phyloP scores from a whole-genome alignment of 2,797 vertebrate species.

The Tragelaphus oryx region DNA sequence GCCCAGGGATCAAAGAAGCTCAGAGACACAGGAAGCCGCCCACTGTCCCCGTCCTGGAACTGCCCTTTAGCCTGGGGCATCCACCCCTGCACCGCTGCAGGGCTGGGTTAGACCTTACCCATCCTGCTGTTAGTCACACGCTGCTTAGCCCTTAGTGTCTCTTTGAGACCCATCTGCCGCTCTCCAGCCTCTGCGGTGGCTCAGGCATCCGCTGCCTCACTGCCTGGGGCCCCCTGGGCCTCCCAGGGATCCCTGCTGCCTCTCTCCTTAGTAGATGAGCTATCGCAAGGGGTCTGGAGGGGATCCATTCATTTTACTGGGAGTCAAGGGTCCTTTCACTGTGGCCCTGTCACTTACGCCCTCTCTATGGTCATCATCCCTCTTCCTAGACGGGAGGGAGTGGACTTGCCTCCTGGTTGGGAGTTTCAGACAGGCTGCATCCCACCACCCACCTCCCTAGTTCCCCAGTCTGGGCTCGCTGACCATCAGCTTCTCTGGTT shows the following conservation, averaged over 20 bases:
- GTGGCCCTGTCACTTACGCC: background rate
- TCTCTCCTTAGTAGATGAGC: background rate
- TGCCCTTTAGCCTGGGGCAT: constrained; percentile 51
- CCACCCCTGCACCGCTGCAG: background rate
- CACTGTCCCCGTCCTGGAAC: background rate
- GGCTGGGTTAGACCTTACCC: background rate
- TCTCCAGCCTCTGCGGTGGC: background rate
- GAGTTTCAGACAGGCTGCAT: background rate
- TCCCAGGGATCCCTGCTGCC: background rate
- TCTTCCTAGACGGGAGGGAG: background rate
- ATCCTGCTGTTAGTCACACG: background rate
- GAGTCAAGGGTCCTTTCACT: background rate
- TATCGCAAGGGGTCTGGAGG: background rate
- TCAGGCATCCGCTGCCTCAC: background rate
- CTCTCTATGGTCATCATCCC: background rate
- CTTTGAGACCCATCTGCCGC: background rate
- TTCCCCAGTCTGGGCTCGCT: background rate
- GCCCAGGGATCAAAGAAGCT: constrained; percentile 67
- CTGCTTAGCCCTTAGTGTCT: background rate
- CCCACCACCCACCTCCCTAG: background rate
- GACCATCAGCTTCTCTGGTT: background rate
- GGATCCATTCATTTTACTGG: background rate
- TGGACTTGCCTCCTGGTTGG: background rate
- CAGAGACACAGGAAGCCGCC: constrained; percentile 45
- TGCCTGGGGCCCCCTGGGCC: background rate